Percentiles rank a stretch among this genome's conserved stretches.
phyloP scores from a whole-genome alignment of 2,113 vertebrate species.

The Macquaria ambigua region DNA sequence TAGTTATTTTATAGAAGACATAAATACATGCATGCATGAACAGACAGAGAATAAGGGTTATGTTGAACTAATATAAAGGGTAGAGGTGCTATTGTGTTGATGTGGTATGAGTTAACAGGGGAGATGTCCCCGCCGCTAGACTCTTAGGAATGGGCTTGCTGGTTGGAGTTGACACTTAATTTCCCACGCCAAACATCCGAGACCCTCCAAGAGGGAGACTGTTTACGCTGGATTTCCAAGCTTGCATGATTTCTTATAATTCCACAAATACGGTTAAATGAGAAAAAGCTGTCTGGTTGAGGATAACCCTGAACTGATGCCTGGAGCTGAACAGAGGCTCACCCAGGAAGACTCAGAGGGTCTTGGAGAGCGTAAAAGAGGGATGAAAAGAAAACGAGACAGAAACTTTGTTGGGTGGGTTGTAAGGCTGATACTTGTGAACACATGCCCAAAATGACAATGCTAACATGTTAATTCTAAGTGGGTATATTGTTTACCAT shows the following conservation, averaged over 20 bases:
- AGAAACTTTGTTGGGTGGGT: not conserved
- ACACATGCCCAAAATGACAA: not conserved
- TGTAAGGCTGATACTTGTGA: not conserved
- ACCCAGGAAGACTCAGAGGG: not conserved
- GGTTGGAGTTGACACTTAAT: slow-evolving; percentile 45
- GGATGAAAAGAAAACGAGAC: not conserved
- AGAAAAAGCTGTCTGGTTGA: slow-evolving; percentile 6
- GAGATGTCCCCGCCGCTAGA: not conserved
- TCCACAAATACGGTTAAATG: not conserved
- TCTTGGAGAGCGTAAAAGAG: not conserved
- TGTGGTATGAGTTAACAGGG: not conserved
- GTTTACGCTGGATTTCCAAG: slow-evolving; percentile 23
- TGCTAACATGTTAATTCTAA: not conserved
- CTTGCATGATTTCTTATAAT: not conserved
- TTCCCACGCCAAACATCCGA: slow-evolving; percentile 19
- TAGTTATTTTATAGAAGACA: slow-evolving; percentile 12
- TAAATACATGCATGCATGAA: not conserved
- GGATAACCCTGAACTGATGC: accelerated
- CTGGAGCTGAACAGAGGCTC: not conserved
- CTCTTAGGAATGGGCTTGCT: slow-evolving; percentile 17
- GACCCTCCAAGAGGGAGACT: not conserved
- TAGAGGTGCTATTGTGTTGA: not conserved
- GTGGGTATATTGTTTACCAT: not conserved
- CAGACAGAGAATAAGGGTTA: not conserved
- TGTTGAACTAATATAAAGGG: not conserved